phyloP scores from a whole-genome alignment of 2,888 invertebrate genomes.

The Habroteleia sp. region DNA sequence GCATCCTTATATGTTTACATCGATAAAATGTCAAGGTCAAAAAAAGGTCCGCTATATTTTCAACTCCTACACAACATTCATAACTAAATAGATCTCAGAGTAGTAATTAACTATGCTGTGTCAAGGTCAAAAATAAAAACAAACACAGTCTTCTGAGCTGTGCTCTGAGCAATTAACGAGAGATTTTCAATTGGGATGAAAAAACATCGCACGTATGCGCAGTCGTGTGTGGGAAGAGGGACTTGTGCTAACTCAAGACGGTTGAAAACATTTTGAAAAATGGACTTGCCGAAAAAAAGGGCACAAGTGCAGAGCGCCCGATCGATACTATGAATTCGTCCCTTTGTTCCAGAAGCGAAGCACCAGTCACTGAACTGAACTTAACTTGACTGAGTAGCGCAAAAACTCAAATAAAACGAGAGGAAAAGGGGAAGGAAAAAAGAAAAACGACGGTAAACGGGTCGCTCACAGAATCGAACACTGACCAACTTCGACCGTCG shows the following conservation, averaged over 20 bases:
- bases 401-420: slow-evolving; percentile 26
- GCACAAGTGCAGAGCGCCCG: slow-evolving; percentile 34
- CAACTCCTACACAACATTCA: no score
- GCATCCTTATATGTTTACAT: no score
- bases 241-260: slow-evolving; percentile 18
- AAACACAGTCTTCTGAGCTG: no score
- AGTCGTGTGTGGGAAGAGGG: slow-evolving; percentile 1
- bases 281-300: slow-evolving; percentile 58
- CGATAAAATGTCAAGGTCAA: slow-evolving; percentile 45
- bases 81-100: no score
- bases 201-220: slow-evolving; percentile 24
- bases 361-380: slow-evolving; percentile 65
- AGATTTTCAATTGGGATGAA: neutral
- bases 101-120: neutral
- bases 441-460: slow-evolving; percentile 19
- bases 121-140: slow-evolving; percentile 13
- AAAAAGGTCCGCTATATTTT: slow-evolving; percentile 1
- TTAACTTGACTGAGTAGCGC: slow-evolving; percentile 45
- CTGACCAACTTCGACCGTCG: no score
- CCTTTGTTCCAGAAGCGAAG: slow-evolving; percentile 62
- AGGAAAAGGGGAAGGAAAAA: slow-evolving; percentile 8
- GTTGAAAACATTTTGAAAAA: slow-evolving; percentile 47
- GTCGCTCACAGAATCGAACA: slow-evolving; percentile 53
- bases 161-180: no score
- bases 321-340: slow-evolving; percentile 61